Conservation (phyloP, 2,797 vertebrate genomes). For the Hydrolagus colliei region DNA sequence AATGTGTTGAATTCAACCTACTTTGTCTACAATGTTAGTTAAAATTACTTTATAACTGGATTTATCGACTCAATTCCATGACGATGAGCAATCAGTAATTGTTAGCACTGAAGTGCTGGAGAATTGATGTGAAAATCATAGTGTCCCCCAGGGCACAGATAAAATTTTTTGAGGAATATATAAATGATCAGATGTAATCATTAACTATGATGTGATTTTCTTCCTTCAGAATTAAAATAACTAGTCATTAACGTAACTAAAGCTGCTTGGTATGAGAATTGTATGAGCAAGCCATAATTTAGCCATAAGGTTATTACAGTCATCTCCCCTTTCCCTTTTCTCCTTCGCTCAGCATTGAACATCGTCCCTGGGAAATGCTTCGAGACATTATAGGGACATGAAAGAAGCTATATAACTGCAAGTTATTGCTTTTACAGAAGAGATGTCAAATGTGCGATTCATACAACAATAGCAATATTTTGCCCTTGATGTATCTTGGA, state of each 20-base stretch:
- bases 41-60: background rate
- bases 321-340: too few relatives aligned
- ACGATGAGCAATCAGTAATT: background rate
- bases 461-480: too few relatives aligned
- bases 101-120: background rate
- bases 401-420: too few relatives aligned
- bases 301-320: background rate
- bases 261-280: background rate
- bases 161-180: background rate
- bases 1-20: background rate
- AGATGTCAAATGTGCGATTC: too few relatives aligned
- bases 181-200: slow-evolving; percentile 7
- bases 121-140: background rate
- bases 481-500: too few relatives aligned
- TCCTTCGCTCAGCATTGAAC: too few relatives aligned
- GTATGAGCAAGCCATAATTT: background rate
- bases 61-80: background rate
- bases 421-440: too few relatives aligned
- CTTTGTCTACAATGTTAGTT: background rate
- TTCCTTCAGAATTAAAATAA: background rate
- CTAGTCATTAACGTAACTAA: background rate
- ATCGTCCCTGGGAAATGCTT: too few relatives aligned
- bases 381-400: too few relatives aligned
- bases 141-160: background rate
- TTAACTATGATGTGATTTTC: background rate